Base-by-base conservation (phyloP, 2,797 vertebrate genomes). In the Siniperca obscura region DNA sequence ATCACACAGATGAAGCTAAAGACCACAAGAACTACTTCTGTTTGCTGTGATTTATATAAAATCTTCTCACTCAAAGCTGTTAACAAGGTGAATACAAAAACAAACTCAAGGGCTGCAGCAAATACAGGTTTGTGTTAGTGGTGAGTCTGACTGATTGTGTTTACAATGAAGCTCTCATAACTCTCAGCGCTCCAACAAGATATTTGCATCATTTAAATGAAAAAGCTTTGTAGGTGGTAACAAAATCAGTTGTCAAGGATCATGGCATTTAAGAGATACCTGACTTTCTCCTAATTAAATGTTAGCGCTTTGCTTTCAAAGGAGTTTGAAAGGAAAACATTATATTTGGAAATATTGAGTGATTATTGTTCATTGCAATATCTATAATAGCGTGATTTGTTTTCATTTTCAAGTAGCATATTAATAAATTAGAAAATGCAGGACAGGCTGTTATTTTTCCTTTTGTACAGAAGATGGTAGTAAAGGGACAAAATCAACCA, bases 401-500 rank as follows among this genome's bases (percentile, higher is more conserved):
- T n/a, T 70, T 40, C 1, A 36, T 56, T 61, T 72, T 57, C 4
- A 5, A 46, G 22, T 8, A n/a, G 10, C 5, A 44, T 16, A 2
- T 53, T 19, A 44, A 67, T 22, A 30, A 13, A 44, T 53, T 6
- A 14, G 30, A 82, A 61, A 56, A 48, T 27, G 2, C 11, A 30
- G 17, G 10, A 22, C 1, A 22, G 7, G n/a, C 11, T 27, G 12
- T 2, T 3, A 0, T 62, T 66, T 70, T 19, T 6, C 3, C 2
- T 19, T 65, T 50, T 81, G 4, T 55, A 53, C 75, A 77, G 68
- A 44, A 83, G 75, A 71, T 72, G 77, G 72, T 7, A 38, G 61
- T 68, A 79, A 70, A 78, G 50, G 42, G 11, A 61, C 62, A 30
- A 61, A 53, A 72, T 38, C 4, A 65, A 22, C 12, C 22, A 48